A percentile compares a stretch with the other conserved stretches of the same genome.
Evolutionary conservation across 1,140 invertebrate species (phyloP).

Genomic region (Parasteatoda tepidariorum): DNA sequence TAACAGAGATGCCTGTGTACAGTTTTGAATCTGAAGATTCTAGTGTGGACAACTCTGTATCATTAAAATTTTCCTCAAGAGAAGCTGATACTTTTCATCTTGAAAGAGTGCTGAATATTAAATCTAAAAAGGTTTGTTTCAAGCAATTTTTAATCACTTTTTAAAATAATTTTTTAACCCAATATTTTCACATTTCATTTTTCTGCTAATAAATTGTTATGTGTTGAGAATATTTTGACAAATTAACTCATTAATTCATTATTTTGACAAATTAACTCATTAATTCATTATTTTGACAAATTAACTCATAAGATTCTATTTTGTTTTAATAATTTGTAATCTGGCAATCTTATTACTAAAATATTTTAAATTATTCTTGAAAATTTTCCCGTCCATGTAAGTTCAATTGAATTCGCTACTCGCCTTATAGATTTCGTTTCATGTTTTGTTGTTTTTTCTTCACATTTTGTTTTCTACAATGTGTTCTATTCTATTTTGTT

Average conservation of each 20-base stretch:
- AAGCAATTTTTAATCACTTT: not conserved
- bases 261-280: not conserved
- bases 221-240: not conserved
- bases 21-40: not conserved
- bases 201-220: not conserved
- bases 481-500: too few relatives aligned
- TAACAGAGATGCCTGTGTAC: conserved; percentile 18
- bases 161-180: too few relatives aligned
- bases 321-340: too few relatives aligned
- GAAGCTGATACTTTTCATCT: not conserved
- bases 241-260: not conserved
- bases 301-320: not conserved
- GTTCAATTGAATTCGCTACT: too few relatives aligned
- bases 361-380: too few relatives aligned
- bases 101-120: not conserved
- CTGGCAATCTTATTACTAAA: too few relatives aligned
- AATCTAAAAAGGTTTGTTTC: conserved; percentile 15
- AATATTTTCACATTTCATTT: not conserved
- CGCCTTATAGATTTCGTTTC: too few relatives aligned
- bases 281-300: not conserved
- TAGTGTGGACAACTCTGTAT: not conserved
- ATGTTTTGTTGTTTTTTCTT: too few relatives aligned
- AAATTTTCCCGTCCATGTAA: too few relatives aligned
- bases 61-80: not conserved
- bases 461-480: too few relatives aligned